Conservation (phyloP, 2,888 invertebrate genomes). For the Drosophila subquinaria region DNA sequence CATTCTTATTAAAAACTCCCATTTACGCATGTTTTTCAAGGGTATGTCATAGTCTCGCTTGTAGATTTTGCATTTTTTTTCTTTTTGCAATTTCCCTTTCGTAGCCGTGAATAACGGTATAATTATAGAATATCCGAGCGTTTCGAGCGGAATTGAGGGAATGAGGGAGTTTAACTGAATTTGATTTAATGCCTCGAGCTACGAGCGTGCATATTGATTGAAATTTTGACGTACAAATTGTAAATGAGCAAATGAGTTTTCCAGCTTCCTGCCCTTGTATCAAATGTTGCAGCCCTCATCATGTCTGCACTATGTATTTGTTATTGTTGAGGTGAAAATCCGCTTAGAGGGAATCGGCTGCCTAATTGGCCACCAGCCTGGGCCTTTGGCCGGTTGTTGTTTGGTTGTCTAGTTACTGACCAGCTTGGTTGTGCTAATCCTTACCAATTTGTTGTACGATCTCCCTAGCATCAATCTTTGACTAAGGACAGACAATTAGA, state of each 20-base stretch:
- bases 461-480: slow-evolving; percentile 16
- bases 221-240: slow-evolving; percentile 58
- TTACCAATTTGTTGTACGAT: slow-evolving; percentile 37
- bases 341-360: slow-evolving; percentile 43
- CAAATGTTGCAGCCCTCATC: not conserved
- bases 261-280: not conserved
- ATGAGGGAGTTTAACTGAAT: slow-evolving; percentile 29
- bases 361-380: slow-evolving; percentile 47
- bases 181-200: slow-evolving; percentile 58
- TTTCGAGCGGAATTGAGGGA: not conserved
- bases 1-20: not conserved
- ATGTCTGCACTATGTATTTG: slow-evolving; percentile 13
- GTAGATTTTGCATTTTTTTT: not conserved
- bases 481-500: slow-evolving; percentile 16
- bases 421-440: slow-evolving; percentile 45
- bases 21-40: not conserved
- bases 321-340: slow-evolving; percentile 46
- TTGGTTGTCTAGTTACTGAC: slow-evolving; percentile 31
- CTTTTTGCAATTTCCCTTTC: slow-evolving; percentile 36
- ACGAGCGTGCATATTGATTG: slow-evolving; percentile 60
- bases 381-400: not conserved
- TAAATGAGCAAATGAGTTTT: slow-evolving; percentile 52
- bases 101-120: slow-evolving; percentile 49
- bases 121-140: slow-evolving; percentile 49
- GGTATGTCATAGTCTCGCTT: slow-evolving; percentile 16